These are phyloP conservation scores for Aplysia californica DNA, from an alignment of 1,140 invertebrate genomes.

Conservation along the genomic window DNA sequence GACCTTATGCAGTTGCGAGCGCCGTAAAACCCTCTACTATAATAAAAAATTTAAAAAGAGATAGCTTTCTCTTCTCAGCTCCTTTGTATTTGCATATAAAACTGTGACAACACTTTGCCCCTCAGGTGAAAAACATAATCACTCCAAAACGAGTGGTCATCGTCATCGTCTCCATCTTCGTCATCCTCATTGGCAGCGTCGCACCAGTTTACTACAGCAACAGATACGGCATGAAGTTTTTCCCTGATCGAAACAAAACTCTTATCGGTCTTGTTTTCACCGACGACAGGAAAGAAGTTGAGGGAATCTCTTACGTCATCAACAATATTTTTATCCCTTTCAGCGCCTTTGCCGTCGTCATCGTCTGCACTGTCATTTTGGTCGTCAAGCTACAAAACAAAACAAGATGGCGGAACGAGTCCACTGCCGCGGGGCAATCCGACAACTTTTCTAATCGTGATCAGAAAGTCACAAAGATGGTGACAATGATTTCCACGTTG, in stretches of 20 bases:
- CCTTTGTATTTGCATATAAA: no score
- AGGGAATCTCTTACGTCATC: not conserved
- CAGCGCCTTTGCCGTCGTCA: not conserved
- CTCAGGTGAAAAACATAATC: no score
- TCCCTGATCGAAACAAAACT: not conserved
- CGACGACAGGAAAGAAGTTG: not conserved
- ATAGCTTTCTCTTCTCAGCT: no score
- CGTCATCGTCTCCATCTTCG: conserved; percentile 28
- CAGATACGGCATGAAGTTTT: not conserved
- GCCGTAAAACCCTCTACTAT: no score
- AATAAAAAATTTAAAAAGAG: no score
- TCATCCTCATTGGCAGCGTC: not conserved
- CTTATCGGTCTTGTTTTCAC: not conserved
- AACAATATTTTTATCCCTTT: not conserved
- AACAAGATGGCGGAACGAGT: not conserved
- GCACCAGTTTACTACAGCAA: not conserved
- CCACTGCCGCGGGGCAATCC: not conserved
- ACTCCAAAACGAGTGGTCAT: no score
- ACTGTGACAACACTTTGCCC: no score
- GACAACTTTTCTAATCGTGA: not conserved
- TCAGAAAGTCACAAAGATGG: not conserved
- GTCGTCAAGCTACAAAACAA: no score
- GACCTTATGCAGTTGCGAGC: no score
- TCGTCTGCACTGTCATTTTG: not conserved
- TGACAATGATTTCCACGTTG: not conserved